phyloP scores from a whole-genome alignment of 2,113 vertebrate species.

The Miniopterus natalensis region DNA sequence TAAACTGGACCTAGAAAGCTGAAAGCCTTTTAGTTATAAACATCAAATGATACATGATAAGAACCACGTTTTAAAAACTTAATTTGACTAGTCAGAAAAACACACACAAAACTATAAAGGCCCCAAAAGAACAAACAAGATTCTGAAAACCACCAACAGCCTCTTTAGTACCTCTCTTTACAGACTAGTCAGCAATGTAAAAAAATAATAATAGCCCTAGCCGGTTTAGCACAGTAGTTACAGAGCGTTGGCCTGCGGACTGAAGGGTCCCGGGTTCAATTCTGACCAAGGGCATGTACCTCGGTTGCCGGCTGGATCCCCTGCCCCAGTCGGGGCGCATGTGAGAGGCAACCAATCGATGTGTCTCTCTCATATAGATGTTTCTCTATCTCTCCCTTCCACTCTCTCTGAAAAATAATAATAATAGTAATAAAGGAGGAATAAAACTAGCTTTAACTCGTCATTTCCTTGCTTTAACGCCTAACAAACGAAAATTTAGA shows the following conservation, averaged over 20 bases:
- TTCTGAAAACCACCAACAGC: constrained; percentile 25
- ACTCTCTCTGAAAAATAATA: not conserved
- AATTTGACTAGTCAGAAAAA: not conserved
- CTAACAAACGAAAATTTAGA: constrained; percentile 51
- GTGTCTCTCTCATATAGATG: too few relatives aligned
- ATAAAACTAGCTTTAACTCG: constrained; percentile 28
- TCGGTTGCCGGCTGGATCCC: too few relatives aligned
- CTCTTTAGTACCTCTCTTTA: constrained; percentile 41
- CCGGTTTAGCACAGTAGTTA: too few relatives aligned
- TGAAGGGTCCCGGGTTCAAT: too few relatives aligned
- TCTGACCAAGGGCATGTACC: too few relatives aligned
- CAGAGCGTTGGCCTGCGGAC: too few relatives aligned
- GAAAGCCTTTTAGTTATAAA: constrained; percentile 47
- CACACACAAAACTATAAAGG: not conserved
- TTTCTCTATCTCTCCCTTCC: too few relatives aligned
- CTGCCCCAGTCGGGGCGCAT: too few relatives aligned
- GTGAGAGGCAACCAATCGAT: too few relatives aligned
- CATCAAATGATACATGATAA: not conserved
- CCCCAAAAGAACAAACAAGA: constrained; percentile 37
- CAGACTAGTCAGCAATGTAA: not conserved
- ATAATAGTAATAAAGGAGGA: not conserved
- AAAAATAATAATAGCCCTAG: too few relatives aligned
- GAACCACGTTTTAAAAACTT: constrained; percentile 27
- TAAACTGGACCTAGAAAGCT: constrained; percentile 1
- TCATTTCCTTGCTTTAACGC: constrained; percentile 17